Base-by-base conservation (phyloP, 30 jellyfish, hydroid and myxozoan species). In the Turritopsis dohrnii region DNA sequence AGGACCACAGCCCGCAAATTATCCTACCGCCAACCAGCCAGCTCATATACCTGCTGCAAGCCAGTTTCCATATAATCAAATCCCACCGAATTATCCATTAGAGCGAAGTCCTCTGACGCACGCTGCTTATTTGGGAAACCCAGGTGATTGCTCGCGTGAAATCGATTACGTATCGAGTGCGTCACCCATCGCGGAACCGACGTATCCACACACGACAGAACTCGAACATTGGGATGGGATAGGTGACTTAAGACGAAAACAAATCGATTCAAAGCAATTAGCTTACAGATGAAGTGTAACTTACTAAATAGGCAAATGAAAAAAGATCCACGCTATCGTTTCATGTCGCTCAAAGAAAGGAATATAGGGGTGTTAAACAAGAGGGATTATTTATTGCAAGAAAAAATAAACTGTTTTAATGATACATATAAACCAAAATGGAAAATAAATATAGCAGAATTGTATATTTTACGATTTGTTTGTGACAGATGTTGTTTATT, bases 1-100 rank as follows among this genome's bases (percentile, higher is more conserved):
- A 0, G 60, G n/a, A n/a, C n/a, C 60, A 13, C 83, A 95, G 26
- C 90, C 96, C 69, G 60, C 72, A 7, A 81, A 89, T 69, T 91
- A 73, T 73, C 31, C 77, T n/a, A 19, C 9, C 30, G 22, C 30
- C 8, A 69, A 69, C 30, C 77, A 69, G 19, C 9, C 23, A 7
- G 77, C 77, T 16, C 87, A 80, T 16, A 31, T 52, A 52, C 87
- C 79, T 18, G 87, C 28, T 21, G 76, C 41, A 5, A 80, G 71
- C 26, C 81, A 66, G 53, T 80, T 80, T 1, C 84, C 87, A 31
- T 80, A 80, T 28, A 54, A 80, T 65, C 87, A 80, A 66, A 4
- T 80, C 19, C 71, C 87, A 1, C 52, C 87, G 31, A 65, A 80
- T 21, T 80, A 80, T 69, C 81, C 81, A 17, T 18, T 30, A 25